Evolutionary conservation across 2,888 invertebrate genomes (phyloP).

Genomic region (Sicus ferrugineus): DNA sequence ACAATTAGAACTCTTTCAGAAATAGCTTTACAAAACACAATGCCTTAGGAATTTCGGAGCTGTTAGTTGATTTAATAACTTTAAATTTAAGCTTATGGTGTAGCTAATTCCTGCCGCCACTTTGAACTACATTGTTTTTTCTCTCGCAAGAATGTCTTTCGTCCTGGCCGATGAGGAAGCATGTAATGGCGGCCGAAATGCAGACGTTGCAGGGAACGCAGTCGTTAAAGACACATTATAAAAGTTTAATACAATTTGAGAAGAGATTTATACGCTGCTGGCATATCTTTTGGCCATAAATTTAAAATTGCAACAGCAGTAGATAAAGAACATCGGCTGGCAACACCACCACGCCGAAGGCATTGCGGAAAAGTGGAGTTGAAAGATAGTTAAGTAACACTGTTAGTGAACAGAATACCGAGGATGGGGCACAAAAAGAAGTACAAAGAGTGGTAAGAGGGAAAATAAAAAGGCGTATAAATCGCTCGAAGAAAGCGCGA

Average conservation of each 20-base stretch:
- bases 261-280: constrained; percentile 40
- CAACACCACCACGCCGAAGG: neutral
- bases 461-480: neutral
- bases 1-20: no score
- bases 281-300: constrained; percentile 29
- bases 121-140: neutral
- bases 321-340: constrained; percentile 20
- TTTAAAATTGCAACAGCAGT: constrained; percentile 21
- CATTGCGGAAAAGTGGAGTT: neutral
- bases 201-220: constrained; percentile 34
- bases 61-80: no score
- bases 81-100: no score
- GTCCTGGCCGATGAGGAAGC: neutral
- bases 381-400: neutral
- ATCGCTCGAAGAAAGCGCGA: neutral
- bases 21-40: no score
- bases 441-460: neutral
- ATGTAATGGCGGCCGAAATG: neutral
- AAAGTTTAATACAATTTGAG: constrained; percentile 43
- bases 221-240: constrained; percentile 46
- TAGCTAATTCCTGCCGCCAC: no score
- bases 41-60: no score
- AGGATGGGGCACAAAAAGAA: neutral
- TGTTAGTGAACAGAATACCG: neutral
- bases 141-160: neutral